These are phyloP conservation scores for Miltochrista miniata DNA, from an alignment of 2,888 invertebrate genomes.

Conservation along the genomic window DNA sequence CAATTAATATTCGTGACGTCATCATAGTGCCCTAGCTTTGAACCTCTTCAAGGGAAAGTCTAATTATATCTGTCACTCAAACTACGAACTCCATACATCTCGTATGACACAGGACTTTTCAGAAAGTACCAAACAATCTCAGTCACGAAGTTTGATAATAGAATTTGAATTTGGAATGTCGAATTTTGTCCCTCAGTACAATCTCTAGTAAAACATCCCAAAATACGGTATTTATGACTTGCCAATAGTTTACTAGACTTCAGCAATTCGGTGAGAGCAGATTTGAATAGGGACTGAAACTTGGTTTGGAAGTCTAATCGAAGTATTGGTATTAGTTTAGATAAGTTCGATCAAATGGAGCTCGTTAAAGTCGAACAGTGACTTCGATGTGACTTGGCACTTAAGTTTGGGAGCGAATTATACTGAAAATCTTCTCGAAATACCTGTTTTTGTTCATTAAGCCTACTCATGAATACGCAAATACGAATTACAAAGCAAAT, in stretches of 20 bases:
- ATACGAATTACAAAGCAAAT: conserved; percentile 42
- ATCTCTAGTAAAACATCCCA: conserved; percentile 41
- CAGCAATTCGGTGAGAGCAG: conserved; percentile 39
- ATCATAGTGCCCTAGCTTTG: conserved; percentile 13
- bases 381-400: conserved; percentile 28
- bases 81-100: conserved; percentile 30
- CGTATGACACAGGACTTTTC: conserved; percentile 24
- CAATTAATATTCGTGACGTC: conserved; percentile 25
- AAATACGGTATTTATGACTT: conserved; percentile 42
- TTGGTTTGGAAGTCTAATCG: conserved; percentile 28
- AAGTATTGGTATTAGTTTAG: conserved; percentile 39
- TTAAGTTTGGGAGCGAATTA: conserved; percentile 10
- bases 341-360: conserved; percentile 45
- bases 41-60: conserved; percentile 17
- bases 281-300: conserved; percentile 22
- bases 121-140: conserved; percentile 30
- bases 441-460: neutral
- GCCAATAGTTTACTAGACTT: conserved; percentile 42
- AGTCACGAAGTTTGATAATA: conserved; percentile 34
- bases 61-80: conserved; percentile 24
- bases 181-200: conserved; percentile 25
- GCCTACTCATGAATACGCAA: conserved; percentile 20
- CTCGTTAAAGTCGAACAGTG: conserved; percentile 38
- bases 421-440: neutral
- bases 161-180: conserved; percentile 35